Percentiles rank a stretch among this genome's conserved stretches.
Conservation (phyloP, 2,113 vertebrate species). For the Columbina picui region DNA sequence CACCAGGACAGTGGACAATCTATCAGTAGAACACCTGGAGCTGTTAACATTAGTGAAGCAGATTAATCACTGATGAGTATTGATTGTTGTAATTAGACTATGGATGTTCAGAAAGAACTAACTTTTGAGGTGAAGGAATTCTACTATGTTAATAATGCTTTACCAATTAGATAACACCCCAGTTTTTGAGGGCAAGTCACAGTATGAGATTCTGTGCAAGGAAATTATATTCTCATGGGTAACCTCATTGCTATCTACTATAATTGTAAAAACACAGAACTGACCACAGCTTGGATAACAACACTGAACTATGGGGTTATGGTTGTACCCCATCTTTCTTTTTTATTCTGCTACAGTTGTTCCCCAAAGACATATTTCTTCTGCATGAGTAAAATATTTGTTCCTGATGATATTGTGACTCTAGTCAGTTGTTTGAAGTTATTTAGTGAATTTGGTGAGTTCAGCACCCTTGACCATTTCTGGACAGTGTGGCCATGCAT, state of each 20-base stretch:
- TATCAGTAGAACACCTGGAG: conserved; percentile 9
- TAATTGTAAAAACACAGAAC: background rate
- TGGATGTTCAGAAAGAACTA: background rate
- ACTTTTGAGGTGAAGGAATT: background rate
- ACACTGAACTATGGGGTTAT: background rate
- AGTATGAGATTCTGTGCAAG: background rate
- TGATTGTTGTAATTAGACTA: background rate
- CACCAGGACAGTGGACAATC: background rate
- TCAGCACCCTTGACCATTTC: accelerated
- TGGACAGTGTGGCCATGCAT: background rate
- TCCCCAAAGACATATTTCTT: background rate
- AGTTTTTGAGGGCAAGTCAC: background rate
- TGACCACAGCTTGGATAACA: background rate
- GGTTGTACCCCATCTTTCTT: accelerated
- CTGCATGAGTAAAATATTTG: background rate
- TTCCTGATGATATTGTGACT: background rate
- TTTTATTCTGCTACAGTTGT: background rate
- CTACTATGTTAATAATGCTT: background rate
- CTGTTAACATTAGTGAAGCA: conserved; percentile 34
- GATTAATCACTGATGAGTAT: background rate
- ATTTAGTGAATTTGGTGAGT: background rate
- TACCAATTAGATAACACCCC: background rate
- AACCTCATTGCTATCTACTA: background rate
- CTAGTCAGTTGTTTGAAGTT: background rate
- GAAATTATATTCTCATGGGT: background rate